Evolutionary conservation across 1,140 invertebrate species (phyloP).

Genomic region (Conus ventricosus): DNA sequence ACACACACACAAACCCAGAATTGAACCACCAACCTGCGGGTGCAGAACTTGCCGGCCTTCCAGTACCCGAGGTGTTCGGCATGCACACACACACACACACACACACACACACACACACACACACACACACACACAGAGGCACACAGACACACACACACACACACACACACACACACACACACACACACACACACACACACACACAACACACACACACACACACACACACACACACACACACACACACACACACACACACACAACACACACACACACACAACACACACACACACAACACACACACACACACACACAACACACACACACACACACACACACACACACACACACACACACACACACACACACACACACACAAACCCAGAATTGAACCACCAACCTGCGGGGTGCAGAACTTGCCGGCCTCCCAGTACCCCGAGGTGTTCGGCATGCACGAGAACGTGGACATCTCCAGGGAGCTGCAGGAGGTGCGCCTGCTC

Average conservation of each 20-base stretch:
- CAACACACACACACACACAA: not conserved
- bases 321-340: constrained; percentile 6
- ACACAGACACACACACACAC: no score
- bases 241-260: no score
- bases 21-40: not conserved
- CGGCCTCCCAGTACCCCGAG: constrained; percentile 70
- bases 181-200: constrained; percentile 6
- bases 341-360: constrained; percentile 10
- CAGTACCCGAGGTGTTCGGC: constrained; percentile 75
- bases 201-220: not conserved
- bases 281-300: not conserved
- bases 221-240: no score
- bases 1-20: not conserved
- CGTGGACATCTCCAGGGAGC: constrained; percentile 74
- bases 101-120: constrained; percentile 10
- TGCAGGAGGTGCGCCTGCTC: constrained; percentile 72
- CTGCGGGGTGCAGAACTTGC: constrained; percentile 74
- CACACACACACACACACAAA: not conserved
- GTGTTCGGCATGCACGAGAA: constrained; percentile 76
- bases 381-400: not conserved
- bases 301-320: not conserved
- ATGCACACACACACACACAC: constrained; percentile 63
- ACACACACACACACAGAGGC: not conserved
- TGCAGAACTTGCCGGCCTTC: constrained; percentile 75
- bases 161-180: constrained; percentile 10